Conservation (phyloP, 2,888 invertebrate genomes). For the Microplitis deprimator region DNA sequence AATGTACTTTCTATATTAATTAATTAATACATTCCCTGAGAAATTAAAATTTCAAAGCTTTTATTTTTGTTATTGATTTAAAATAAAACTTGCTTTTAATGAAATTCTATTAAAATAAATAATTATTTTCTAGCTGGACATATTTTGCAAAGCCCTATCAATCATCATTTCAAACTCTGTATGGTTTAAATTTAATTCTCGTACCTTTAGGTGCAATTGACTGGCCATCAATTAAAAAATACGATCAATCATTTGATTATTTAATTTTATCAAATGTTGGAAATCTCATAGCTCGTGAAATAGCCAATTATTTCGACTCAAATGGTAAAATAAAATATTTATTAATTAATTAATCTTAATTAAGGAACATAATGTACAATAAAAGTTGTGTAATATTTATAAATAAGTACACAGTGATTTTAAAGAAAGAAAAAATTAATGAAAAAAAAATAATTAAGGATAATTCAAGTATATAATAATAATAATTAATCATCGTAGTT, state of each 20-base stretch:
- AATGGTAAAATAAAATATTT: slow-evolving; percentile 53
- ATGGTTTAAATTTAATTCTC: slow-evolving; percentile 53
- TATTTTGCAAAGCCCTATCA: slow-evolving; percentile 58
- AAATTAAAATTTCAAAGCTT: slow-evolving; percentile 30
- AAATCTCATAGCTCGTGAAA: slow-evolving; percentile 59
- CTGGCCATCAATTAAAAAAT: slow-evolving; percentile 45
- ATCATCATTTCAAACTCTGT: slow-evolving; percentile 50
- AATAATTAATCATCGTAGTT: neutral
- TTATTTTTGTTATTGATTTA: slow-evolving; percentile 7
- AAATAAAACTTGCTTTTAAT: neutral
- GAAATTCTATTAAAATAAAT: neutral
- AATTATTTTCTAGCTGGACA: slow-evolving; percentile 54
- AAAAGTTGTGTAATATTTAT: neutral
- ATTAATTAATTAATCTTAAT: slow-evolving; percentile 21
- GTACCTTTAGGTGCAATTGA: slow-evolving; percentile 60
- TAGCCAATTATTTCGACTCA: slow-evolving; percentile 59
- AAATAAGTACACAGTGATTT: slow-evolving; percentile 11
- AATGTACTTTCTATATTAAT: slow-evolving; percentile 5
- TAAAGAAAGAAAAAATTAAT: slow-evolving; percentile 11
- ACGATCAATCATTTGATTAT: slow-evolving; percentile 49
- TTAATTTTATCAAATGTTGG: slow-evolving; percentile 57
- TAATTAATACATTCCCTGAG: slow-evolving; percentile 9
- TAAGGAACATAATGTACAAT: neutral
- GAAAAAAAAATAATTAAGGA: slow-evolving; percentile 15
- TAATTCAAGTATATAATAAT: slow-evolving; percentile 20